Conservation (phyloP, 1,140 invertebrate species). For the Platorchestia sp. region DNA sequence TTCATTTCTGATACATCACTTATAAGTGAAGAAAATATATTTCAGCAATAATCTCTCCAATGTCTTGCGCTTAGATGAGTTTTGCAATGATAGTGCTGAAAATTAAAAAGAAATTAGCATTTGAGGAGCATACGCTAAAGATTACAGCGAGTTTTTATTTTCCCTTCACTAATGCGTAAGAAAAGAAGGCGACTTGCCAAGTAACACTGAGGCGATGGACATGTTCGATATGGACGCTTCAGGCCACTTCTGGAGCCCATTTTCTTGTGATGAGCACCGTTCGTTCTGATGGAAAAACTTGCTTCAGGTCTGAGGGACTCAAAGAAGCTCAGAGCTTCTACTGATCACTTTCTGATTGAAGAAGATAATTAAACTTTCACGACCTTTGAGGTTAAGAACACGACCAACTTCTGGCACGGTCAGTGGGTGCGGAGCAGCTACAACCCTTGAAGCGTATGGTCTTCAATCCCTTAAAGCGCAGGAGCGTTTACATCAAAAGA, state of each 20-base stretch:
- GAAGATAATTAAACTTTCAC: slow-evolving; percentile 31
- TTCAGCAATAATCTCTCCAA: neutral
- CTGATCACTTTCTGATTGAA: slow-evolving; percentile 18
- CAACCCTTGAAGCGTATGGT: neutral
- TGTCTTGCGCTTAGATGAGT: neutral
- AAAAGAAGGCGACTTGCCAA: neutral
- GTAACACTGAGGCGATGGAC: neutral
- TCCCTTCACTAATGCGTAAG: neutral
- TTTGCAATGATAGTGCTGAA: neutral
- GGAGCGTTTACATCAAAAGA: neutral
- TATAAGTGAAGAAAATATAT: no score
- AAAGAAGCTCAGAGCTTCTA: neutral
- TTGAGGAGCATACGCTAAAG: neutral
- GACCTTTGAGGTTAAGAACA: neutral
- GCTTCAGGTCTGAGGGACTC: slow-evolving; percentile 29
- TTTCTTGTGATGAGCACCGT: neutral
- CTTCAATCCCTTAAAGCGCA: neutral
- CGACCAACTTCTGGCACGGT: neutral
- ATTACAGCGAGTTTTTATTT: neutral
- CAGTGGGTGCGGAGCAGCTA: neutral
- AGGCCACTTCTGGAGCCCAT: neutral
- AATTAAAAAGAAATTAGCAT: neutral
- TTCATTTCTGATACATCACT: no score
- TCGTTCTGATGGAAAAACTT: slow-evolving; percentile 45
- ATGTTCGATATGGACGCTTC: neutral